Conservation (phyloP, 2,888 invertebrate genomes). For the Sipha maydis region DNA sequence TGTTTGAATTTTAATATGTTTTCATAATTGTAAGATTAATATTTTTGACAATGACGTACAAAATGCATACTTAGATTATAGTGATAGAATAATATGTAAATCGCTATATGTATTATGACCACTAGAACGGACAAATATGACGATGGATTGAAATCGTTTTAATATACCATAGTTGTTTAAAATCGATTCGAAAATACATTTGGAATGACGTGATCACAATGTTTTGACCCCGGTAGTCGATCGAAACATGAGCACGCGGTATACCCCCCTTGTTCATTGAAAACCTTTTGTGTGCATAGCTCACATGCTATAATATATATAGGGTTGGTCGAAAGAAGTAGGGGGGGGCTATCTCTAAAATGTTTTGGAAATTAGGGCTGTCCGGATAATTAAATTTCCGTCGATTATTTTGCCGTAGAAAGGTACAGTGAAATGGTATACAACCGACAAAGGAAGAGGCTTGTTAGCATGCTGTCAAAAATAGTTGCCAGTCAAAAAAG, state of each 20-base stretch:
- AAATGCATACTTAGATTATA: too few species aligned
- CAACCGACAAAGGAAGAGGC: constrained; percentile 54
- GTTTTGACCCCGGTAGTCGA: constrained; percentile 29
- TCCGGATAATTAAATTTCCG: constrained; percentile 57
- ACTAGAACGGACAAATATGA: too few species aligned
- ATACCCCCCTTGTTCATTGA: not conserved
- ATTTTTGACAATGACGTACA: not conserved
- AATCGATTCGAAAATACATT: constrained; percentile 13
- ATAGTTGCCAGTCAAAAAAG: constrained; percentile 53
- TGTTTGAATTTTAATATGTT: not conserved
- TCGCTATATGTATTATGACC: too few species aligned
- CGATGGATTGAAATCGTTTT: constrained; percentile 1
- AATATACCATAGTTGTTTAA: not conserved
- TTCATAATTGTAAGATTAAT: not conserved
- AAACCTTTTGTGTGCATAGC: constrained; percentile 7
- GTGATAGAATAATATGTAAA: too few species aligned
- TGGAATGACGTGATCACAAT: constrained; percentile 41
- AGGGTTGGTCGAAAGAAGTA: not conserved
- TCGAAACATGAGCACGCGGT: not conserved
- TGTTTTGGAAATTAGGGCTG: constrained; percentile 50
- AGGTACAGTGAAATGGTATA: constrained; percentile 21
- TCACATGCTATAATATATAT: not conserved
- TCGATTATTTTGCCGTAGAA: constrained; percentile 49
- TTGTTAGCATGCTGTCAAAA: constrained; percentile 56
- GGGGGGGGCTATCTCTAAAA: constrained; percentile 17